Percentiles rank a stretch among this genome's conserved stretches.
Conservation (phyloP, 2,888 invertebrate species). For the Gandaritis pyraliata region DNA sequence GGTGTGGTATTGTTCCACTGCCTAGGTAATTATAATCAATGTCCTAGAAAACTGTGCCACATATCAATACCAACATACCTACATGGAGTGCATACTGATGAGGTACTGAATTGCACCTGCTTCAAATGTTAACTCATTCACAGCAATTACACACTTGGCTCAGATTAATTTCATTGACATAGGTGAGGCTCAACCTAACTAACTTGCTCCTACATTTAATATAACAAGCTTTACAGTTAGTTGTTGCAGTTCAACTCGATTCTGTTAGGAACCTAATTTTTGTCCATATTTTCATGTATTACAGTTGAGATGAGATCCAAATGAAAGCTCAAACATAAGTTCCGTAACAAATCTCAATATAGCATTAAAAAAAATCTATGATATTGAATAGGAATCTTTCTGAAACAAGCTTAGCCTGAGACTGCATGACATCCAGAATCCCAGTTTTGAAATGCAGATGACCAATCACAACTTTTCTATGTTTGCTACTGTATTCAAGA, state of each 20-base stretch:
- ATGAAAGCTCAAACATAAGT: too few relatives aligned
- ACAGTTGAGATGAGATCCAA: too few relatives aligned
- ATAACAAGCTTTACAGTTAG: background rate
- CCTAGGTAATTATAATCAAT: conserved; percentile 38
- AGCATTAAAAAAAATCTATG: too few relatives aligned
- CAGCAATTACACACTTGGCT: conserved; percentile 12
- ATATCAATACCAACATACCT: conserved; percentile 15
- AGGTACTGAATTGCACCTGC: conserved; percentile 22
- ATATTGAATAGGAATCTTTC: too few relatives aligned
- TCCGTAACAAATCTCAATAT: too few relatives aligned
- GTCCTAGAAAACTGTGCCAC: conserved; percentile 38
- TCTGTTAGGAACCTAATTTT: too few relatives aligned
- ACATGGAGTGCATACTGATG: conserved; percentile 24
- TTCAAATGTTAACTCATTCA: conserved; percentile 19
- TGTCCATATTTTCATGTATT: too few relatives aligned
- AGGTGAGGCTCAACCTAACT: conserved; percentile 6
- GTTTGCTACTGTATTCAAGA: too few relatives aligned
- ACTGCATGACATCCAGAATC: too few relatives aligned
- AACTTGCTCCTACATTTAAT: background rate
- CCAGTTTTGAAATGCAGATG: too few relatives aligned
- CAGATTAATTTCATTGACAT: conserved; percentile 7
- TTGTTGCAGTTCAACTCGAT: background rate
- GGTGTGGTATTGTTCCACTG: conserved; percentile 30
- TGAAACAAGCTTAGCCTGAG: too few relatives aligned
- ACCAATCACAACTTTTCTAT: too few relatives aligned